A percentile compares a stretch with the other conserved stretches of the same genome.
These are phyloP conservation scores for Sclerodermus sp. DNA, from an alignment of 2,888 invertebrate genomes.

Conservation along the genomic window DNA sequence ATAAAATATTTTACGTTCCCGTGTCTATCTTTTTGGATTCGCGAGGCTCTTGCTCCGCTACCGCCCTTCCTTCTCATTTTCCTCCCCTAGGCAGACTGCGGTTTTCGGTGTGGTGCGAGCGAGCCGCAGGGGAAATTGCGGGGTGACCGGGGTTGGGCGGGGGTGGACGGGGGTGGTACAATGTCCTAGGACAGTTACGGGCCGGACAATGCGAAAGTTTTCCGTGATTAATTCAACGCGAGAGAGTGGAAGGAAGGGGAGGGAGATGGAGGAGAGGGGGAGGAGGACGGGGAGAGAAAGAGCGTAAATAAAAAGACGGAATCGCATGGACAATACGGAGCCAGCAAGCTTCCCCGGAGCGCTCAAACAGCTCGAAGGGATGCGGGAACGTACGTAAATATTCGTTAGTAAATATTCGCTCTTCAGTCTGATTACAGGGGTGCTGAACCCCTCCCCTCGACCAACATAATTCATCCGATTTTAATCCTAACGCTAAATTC, in stretches of 20 bases:
- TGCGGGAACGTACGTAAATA: constrained; percentile 4
- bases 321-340: constrained; percentile 19
- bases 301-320: constrained; percentile 21
- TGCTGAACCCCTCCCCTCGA: too few species aligned
- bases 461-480: too few species aligned
- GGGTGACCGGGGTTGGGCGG: constrained; percentile 7
- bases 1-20: too few species aligned
- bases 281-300: constrained; percentile 5
- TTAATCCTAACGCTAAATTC: too few species aligned
- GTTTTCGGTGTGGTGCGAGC: constrained; percentile 34
- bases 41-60: background rate
- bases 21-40: too few species aligned
- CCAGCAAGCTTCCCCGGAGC: background rate
- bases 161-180: constrained; percentile 12
- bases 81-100: constrained; percentile 27
- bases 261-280: constrained; percentile 7
- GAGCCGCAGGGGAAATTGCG: constrained; percentile 6
- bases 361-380: too few species aligned
- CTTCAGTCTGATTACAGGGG: too few species aligned
- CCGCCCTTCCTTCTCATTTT: constrained; percentile 3
- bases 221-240: constrained; percentile 24
- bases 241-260: constrained; percentile 5
- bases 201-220: constrained; percentile 23
- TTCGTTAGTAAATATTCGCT: constrained; percentile 6
- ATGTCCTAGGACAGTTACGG: constrained; percentile 27